These are phyloP conservation scores for Dallia pectoralis DNA, from an alignment of 2,797 vertebrate genomes.

Conservation along the genomic window DNA sequence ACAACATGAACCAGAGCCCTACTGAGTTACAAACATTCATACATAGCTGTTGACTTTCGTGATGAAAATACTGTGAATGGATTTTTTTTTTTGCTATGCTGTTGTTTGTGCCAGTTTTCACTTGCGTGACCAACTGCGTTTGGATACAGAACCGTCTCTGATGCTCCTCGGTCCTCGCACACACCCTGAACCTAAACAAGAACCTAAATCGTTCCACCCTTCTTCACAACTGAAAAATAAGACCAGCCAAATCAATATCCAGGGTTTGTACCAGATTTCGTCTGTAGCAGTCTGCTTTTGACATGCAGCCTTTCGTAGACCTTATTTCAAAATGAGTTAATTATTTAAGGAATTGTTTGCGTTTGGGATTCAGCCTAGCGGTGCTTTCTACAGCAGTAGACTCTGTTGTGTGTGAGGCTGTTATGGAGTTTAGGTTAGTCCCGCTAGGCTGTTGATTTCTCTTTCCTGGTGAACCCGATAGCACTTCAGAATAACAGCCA, in stretches of 20 bases:
- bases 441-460: slow-evolving; percentile 35
- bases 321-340: no score
- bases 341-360: no score
- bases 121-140: not conserved
- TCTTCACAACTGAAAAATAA: not conserved
- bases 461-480: slow-evolving; percentile 21
- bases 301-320: no score
- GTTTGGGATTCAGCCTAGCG: no score
- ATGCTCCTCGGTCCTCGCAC: slow-evolving; percentile 4
- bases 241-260: slow-evolving; percentile 7
- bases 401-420: not conserved
- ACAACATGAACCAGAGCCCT: no score
- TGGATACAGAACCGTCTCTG: slow-evolving; percentile 4
- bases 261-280: no score
- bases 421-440: slow-evolving; percentile 13
- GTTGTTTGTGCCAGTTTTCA: not conserved
- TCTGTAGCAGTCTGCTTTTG: no score
- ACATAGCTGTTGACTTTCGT: not conserved
- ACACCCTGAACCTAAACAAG: not conserved
- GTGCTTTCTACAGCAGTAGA: no score
- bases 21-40: no score
- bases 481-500: slow-evolving; percentile 34
- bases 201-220: not conserved
- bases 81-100: not conserved
- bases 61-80: not conserved